Conservation (phyloP, 2,888 invertebrate genomes). For the Silvanus unidentatus region DNA sequence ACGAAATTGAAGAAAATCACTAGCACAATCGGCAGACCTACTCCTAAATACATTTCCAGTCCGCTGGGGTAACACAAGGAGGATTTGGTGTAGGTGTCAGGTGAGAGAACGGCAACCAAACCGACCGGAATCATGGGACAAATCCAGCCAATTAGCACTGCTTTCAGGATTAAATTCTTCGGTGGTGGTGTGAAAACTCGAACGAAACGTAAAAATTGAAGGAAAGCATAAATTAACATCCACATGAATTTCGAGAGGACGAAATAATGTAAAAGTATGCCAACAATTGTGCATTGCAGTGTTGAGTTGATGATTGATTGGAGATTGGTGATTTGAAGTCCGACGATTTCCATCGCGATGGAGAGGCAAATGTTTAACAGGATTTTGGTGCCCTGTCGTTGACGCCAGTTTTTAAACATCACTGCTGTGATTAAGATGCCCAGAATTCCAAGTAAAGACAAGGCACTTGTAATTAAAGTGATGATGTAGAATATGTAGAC, state of each 20-base stretch:
- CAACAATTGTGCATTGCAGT: conserved; percentile 51
- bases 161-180: conserved; percentile 57
- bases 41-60: conserved; percentile 50
- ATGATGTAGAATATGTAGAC: conserved; percentile 47
- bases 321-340: conserved; percentile 33
- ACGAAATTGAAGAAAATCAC: conserved; percentile 53
- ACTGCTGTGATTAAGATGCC: conserved; percentile 52
- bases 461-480: conserved; percentile 49
- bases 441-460: conserved; percentile 51
- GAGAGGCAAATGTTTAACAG: conserved; percentile 54
- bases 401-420: conserved; percentile 55
- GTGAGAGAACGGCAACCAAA: conserved; percentile 47
- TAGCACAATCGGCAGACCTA: conserved; percentile 51
- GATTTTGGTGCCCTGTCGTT: conserved; percentile 57
- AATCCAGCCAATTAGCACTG: conserved; percentile 61
- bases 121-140: conserved; percentile 51
- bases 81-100: conserved; percentile 49
- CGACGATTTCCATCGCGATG: conserved; percentile 45
- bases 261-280: conserved; percentile 59
- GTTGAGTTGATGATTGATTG: conserved; percentile 8
- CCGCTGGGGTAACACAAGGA: conserved; percentile 56
- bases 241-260: conserved; percentile 63
- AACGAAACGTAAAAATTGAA: conserved; percentile 63
- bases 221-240: conserved; percentile 65
- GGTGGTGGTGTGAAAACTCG: conserved; percentile 56